Conservation (phyloP, 2,888 invertebrate species). For the Ethmia dodecea region DNA sequence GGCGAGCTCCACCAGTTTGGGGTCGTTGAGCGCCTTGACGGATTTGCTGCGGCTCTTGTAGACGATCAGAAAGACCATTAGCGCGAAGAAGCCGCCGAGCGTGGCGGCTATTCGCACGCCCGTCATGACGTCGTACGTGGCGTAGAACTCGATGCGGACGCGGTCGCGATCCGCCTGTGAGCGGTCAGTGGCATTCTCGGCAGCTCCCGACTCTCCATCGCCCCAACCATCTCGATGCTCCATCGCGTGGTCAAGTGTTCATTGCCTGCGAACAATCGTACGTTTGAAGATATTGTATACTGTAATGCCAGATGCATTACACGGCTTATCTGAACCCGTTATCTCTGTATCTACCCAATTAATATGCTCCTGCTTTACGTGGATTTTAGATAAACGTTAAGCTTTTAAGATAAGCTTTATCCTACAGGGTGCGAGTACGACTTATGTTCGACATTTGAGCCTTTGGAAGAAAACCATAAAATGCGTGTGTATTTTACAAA, state of each 20-base stretch:
- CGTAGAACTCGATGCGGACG: slow-evolving; percentile 89
- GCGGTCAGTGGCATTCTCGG: slow-evolving; percentile 55
- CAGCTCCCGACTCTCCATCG: slow-evolving; percentile 45
- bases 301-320: too few species aligned
- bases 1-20: slow-evolving; percentile 87
- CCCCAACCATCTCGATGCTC: slow-evolving; percentile 65
- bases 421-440: too few species aligned
- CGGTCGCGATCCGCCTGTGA: slow-evolving; percentile 79
- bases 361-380: too few species aligned
- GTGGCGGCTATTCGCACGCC: slow-evolving; percentile 95
- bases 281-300: too few species aligned
- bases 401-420: slow-evolving; percentile 17
- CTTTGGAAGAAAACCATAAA: background rate
- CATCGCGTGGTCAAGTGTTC: slow-evolving; percentile 69
- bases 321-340: too few species aligned
- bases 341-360: too few species aligned
- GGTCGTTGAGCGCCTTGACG: slow-evolving; percentile 85
- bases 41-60: slow-evolving; percentile 92
- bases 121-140: slow-evolving; percentile 95
- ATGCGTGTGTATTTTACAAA: too few species aligned
- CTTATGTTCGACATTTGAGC: background rate
- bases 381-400: slow-evolving; percentile 2
- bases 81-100: slow-evolving; percentile 92
- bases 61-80: slow-evolving; percentile 93
- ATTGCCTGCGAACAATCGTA: slow-evolving; percentile 63